Conservation (phyloP, 2,797 vertebrate species). For the Sphenopsis melanotis region DNA sequence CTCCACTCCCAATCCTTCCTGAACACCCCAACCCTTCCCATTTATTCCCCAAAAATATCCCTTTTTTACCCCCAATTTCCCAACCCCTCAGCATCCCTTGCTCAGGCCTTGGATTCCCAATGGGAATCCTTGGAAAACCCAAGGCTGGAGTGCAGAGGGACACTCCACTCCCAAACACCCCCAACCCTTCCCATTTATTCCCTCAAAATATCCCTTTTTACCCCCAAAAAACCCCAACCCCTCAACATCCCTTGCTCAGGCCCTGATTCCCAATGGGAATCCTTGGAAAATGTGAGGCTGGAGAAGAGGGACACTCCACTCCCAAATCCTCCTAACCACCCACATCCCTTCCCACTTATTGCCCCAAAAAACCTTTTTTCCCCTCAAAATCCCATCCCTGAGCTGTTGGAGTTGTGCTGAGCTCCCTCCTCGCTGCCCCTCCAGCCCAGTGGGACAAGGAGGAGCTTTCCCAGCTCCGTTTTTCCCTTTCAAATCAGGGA, state of each 20-base stretch:
- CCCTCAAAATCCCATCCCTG: not conserved
- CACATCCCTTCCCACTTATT: fast-evolving
- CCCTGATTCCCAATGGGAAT: too few species aligned
- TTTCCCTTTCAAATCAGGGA: not conserved
- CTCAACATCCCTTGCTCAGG: too few species aligned
- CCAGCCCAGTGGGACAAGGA: not conserved
- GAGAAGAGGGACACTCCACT: not conserved
- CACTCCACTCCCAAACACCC: too few species aligned
- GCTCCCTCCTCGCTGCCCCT: not conserved
- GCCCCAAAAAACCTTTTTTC: fast-evolving
- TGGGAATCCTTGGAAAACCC: too few species aligned
- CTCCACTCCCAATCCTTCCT: fast-evolving
- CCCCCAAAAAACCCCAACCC: too few species aligned
- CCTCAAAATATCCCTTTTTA: too few species aligned
- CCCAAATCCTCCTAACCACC: not conserved
- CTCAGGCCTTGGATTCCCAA: too few species aligned
- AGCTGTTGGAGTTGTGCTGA: fast-evolving
- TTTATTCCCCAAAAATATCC: not conserved
- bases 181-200: too few species aligned
- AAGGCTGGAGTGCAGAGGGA: too few species aligned
- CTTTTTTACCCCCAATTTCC: not conserved
- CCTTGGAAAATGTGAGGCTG: too few species aligned
- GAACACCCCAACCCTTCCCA: too few species aligned
- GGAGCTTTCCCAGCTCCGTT: not conserved
- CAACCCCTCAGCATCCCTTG: too few species aligned